These are phyloP conservation scores for Noctua janthina DNA, from an alignment of 2,888 invertebrate genomes.

Conservation along the genomic window DNA sequence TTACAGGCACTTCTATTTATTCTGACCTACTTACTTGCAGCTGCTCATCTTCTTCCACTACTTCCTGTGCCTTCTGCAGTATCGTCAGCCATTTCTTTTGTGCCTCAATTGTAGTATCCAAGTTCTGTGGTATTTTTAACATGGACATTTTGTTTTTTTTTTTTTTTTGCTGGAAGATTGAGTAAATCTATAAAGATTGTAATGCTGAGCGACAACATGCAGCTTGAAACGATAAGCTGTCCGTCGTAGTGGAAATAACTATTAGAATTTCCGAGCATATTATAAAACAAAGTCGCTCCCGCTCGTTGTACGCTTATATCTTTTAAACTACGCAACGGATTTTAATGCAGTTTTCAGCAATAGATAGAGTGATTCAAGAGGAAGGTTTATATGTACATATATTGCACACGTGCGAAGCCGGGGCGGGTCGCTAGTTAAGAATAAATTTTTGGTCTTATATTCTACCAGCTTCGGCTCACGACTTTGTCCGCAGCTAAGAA, in stretches of 20 bases:
- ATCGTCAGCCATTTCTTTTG: constrained; percentile 69
- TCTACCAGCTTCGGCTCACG: too few species aligned
- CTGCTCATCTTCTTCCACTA: constrained; percentile 60
- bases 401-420: too few species aligned
- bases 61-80: constrained; percentile 51
- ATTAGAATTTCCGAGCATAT: background rate
- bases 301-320: too few species aligned
- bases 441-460: too few species aligned
- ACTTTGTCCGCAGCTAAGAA: too few species aligned
- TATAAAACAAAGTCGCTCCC: too few species aligned
- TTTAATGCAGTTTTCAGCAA: too few species aligned
- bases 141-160: constrained; percentile 49
- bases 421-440: too few species aligned
- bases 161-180: background rate
- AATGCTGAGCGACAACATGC: background rate
- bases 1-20: background rate
- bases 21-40: constrained; percentile 62
- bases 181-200: background rate
- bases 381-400: too few species aligned
- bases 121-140: constrained; percentile 37
- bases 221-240: background rate
- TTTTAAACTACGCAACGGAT: too few species aligned
- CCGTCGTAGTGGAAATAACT: background rate
- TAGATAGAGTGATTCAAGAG: too few species aligned
- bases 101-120: constrained; percentile 39